Evolutionary conservation across 2,888 invertebrate species (phyloP), one percentile per base, ranked within the genome.

Genomic region (Synergus umbraculus): DNA sequence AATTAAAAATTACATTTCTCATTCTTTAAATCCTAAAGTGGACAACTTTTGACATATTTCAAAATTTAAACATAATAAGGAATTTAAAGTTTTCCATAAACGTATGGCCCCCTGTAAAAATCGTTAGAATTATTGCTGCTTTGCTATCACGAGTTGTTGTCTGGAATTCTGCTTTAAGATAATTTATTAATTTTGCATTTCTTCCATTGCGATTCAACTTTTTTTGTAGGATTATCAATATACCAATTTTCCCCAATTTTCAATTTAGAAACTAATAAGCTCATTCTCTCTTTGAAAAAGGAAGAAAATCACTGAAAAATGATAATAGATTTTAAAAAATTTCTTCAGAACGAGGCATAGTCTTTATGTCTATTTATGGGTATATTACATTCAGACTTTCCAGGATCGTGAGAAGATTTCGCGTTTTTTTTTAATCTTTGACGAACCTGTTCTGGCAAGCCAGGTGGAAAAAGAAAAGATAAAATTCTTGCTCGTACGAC

Each of bases 401-500:
- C 73, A 54, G 54, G 73, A 54, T 73, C 73, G 73, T 73, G 73
- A 73, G 73, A 73, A 49, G 54, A 49, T 73, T 73, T 73, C 54
- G 73, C 73, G 37, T 73, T 73, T 73, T 73, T 73, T 73, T 54
- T 4, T 37, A 69, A 73, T 54, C 37, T 54, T 73, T 54, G 73
- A 54, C 41, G 49, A 73, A 73, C 73, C 73, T 73, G 73, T 73
- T 73, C 54, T 66, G 54, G n/a, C 54, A 73, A 49, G 46, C 69
- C 37, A 73, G 69, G 15, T 49, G 46, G 54, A 73, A 49, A 49
- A 73, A 73, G 69, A 22, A 49, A 69, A 67, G 66, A 67, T 67
- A 67, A 67, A 85, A 87, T 87, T 85, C 86, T 83, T 86, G 73
- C 83, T 80, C 83, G 85, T 79, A 83, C 79, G 78, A 80, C 77